Percentiles rank a stretch among this genome's conserved stretches.
phyloP scores from a whole-genome alignment of 2,113 vertebrate genomes.

The Salvelinus fontinalis region DNA sequence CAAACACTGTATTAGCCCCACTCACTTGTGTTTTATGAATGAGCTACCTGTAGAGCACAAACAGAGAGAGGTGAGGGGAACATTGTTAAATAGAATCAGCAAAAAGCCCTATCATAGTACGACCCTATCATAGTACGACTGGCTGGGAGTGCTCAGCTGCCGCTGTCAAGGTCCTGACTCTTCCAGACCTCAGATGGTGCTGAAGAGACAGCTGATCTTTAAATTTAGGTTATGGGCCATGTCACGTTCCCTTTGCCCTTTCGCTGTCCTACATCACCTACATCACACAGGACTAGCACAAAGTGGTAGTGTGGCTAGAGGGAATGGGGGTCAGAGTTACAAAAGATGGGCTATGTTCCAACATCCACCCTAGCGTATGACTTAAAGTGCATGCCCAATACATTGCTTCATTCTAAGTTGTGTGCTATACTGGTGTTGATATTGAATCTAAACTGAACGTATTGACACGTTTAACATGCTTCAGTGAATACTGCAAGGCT shows the following conservation, averaged over 20 bases:
- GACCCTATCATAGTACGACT: background rate
- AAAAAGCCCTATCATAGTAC: background rate
- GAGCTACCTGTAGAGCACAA: background rate
- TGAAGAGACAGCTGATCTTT: constrained; percentile 23
- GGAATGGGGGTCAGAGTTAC: too few species aligned
- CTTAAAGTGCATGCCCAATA: background rate
- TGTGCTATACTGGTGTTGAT: too few species aligned
- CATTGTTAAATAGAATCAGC: background rate
- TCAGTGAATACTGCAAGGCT: too few species aligned
- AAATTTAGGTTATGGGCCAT: background rate
- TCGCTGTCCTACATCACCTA: background rate
- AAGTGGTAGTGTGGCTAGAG: too few species aligned
- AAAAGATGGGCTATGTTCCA: background rate
- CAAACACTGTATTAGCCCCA: background rate
- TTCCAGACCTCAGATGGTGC: constrained; percentile 5
- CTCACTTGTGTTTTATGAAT: constrained; percentile 9
- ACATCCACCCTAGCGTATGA: background rate
- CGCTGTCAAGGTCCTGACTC: constrained; percentile 48
- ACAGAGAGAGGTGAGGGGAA: background rate
- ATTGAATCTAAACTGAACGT: too few species aligned
- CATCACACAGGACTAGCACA: too few species aligned
- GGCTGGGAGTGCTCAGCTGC: background rate
- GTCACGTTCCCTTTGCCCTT: background rate
- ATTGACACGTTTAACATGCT: too few species aligned
- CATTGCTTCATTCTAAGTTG: too few species aligned